A percentile compares a stretch with the other conserved stretches of the same genome.
Evolutionary conservation across 2,888 invertebrate genomes (phyloP).

Genomic region (Selenia dentaria): DNA sequence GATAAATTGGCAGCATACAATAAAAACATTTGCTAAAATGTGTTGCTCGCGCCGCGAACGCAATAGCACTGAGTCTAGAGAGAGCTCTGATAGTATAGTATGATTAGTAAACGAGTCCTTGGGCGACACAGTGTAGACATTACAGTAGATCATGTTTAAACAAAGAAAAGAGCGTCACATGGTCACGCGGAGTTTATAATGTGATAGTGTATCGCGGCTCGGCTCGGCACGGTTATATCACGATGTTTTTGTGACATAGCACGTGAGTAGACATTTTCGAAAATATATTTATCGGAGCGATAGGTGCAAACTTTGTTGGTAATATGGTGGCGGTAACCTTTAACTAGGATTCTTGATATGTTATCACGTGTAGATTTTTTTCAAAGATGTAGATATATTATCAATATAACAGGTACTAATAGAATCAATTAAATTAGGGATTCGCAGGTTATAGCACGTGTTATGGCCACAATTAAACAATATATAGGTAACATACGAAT

Average conservation of each 20-base stretch:
- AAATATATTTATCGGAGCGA: too few relatives aligned
- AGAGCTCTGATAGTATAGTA: background rate
- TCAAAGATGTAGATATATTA: too few relatives aligned
- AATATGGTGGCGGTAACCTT: too few relatives aligned
- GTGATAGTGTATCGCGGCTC: background rate
- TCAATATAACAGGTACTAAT: too few relatives aligned
- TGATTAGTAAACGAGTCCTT: slow-evolving; percentile 29
- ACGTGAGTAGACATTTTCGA: too few relatives aligned
- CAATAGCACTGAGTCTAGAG: slow-evolving; percentile 10
- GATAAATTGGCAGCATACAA: slow-evolving; percentile 6
- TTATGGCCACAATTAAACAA: too few relatives aligned
- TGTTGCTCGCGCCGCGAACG: slow-evolving; percentile 13
- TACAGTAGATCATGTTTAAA: slow-evolving; percentile 8
- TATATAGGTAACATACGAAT: too few relatives aligned
- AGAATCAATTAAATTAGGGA: too few relatives aligned
- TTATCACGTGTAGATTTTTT: too few relatives aligned
- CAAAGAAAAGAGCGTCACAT: slow-evolving; percentile 2
- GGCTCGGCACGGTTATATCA: background rate
- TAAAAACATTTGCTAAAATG: slow-evolving; percentile 8
- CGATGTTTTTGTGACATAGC: background rate
- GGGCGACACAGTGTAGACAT: slow-evolving; percentile 6
- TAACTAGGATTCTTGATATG: too few relatives aligned
- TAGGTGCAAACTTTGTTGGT: too few relatives aligned
- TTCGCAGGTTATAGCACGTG: too few relatives aligned
- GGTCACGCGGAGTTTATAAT: slow-evolving; percentile 5